Evolutionary conservation across 2,113 vertebrate genomes (phyloP).

Genomic region (Ivindomyrus marchei): DNA sequence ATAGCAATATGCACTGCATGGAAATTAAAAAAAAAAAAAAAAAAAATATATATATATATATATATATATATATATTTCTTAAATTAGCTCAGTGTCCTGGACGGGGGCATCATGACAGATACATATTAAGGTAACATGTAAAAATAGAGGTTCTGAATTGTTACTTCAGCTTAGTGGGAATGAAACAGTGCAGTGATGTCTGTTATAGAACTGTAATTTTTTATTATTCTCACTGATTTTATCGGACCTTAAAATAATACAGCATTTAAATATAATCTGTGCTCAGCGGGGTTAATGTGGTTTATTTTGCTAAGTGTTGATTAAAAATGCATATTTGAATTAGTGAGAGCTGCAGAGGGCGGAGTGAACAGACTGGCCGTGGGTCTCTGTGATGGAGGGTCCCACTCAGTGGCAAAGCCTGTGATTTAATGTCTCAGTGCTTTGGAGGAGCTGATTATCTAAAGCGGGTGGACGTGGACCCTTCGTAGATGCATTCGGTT

Average conservation of each 20-base stretch:
- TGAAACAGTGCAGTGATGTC: neutral
- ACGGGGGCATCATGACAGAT: neutral
- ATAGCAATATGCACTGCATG: neutral
- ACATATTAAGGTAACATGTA: neutral
- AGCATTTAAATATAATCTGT: conserved; percentile 39
- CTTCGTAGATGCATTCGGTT: neutral
- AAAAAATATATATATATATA: too few relatives aligned
- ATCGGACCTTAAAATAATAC: conserved; percentile 34
- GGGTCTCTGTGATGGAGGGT: neutral
- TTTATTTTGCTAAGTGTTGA: conserved; percentile 32
- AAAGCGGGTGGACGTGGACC: neutral
- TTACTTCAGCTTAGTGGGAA: neutral
- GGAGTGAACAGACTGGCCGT: neutral
- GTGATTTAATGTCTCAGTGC: neutral
- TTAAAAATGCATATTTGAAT: conserved; percentile 37
- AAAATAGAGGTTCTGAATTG: neutral
- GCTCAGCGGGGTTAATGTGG: conserved; percentile 42
- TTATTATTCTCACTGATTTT: conserved; percentile 33
- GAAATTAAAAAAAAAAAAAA: neutral
- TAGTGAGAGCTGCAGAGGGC: neutral
- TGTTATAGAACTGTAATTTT: neutral
- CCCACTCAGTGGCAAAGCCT: neutral
- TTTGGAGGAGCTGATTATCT: neutral
- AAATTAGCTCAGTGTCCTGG: neutral
- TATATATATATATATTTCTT: neutral